Evolutionary conservation across 1,140 invertebrate species (phyloP).

Genomic region (Drosophila bipectinata): DNA sequence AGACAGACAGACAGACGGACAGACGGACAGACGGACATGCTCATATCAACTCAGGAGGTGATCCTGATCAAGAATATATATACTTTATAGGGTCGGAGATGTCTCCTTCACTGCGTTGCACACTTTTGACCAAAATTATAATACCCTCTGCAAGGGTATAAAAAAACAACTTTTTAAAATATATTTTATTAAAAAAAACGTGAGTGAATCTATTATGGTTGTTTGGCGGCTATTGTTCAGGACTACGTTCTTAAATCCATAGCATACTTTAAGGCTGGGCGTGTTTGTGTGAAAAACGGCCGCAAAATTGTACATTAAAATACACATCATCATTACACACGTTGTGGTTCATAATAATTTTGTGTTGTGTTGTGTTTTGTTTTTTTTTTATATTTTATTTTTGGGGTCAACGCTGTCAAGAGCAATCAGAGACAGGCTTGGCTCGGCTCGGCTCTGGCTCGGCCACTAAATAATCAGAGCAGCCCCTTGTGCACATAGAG

Average conservation of each 20-base stretch:
- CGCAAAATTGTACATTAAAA: slow-evolving; percentile 58
- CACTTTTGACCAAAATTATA: too few species aligned
- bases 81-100: too few species aligned
- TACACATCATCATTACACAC: slow-evolving; percentile 68
- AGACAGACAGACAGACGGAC: too few species aligned
- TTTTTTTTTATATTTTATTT: slow-evolving; percentile 26
- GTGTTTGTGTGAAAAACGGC: slow-evolving; percentile 22
- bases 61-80: too few species aligned
- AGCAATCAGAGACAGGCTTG: slow-evolving; percentile 51
- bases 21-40: too few species aligned
- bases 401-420: slow-evolving; percentile 65
- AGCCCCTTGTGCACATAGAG: slow-evolving; percentile 9
- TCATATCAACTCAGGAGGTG: too few species aligned
- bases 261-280: slow-evolving; percentile 22
- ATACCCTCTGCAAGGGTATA: too few species aligned
- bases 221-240: slow-evolving; percentile 21
- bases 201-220: slow-evolving; percentile 35
- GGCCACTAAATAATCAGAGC: slow-evolving; percentile 52
- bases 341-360: slow-evolving; percentile 33
- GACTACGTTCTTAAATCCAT: slow-evolving; percentile 42
- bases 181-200: slow-evolving; percentile 28
- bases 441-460: slow-evolving; percentile 42
- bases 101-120: too few species aligned
- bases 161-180: not conserved
- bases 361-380: slow-evolving; percentile 7